phyloP scores from a whole-genome alignment of 2,113 vertebrate genomes.

The Asarcornis scutulata region DNA sequence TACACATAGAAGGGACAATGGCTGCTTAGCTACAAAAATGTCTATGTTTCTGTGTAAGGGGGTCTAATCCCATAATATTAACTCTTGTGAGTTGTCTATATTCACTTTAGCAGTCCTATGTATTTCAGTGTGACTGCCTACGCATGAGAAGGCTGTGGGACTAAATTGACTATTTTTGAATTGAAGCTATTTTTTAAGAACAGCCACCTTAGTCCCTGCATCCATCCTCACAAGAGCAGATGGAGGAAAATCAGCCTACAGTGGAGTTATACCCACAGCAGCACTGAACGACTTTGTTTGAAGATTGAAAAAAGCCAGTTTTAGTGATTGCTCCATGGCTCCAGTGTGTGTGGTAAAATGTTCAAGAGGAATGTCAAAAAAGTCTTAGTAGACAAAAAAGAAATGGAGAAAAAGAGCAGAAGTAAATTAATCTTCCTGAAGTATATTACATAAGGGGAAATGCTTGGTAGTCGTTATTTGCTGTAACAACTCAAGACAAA shows the following conservation, averaged over 20 bases:
- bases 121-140: neutral
- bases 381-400: slow-evolving; percentile 82
- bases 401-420: slow-evolving; percentile 60
- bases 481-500: slow-evolving; percentile 90
- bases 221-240: neutral
- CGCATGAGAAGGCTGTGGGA: neutral
- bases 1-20: neutral
- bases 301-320: neutral
- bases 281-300: neutral
- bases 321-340: neutral
- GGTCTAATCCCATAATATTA: neutral
- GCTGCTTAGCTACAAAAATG: neutral
- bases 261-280: neutral
- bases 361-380: slow-evolving; percentile 58
- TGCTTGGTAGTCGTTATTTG: slow-evolving; percentile 86
- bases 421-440: slow-evolving; percentile 89
- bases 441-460: slow-evolving; percentile 83
- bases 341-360: neutral
- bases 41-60: neutral
- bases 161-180: neutral
- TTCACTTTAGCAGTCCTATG: neutral
- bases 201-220: rapidly evolving
- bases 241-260: neutral
- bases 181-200: neutral
- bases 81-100: neutral